Evolutionary conservation across 2,888 invertebrate species (phyloP).

Genomic region (Lasioglossum malachurum): DNA sequence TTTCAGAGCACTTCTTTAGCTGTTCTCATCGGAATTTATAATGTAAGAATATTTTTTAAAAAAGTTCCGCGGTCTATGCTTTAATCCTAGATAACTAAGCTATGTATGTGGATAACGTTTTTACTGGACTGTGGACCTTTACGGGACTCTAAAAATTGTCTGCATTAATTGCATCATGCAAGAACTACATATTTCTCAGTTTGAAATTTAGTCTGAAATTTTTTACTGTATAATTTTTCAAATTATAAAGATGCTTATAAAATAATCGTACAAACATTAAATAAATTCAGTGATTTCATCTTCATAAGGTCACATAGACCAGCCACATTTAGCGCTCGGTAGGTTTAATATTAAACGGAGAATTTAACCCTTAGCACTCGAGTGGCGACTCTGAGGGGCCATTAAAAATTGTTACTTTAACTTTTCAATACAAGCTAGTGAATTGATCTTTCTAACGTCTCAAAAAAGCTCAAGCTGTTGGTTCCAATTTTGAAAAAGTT

Average conservation of each 20-base stretch:
- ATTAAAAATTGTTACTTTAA: no score
- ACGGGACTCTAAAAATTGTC: neutral
- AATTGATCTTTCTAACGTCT: no score
- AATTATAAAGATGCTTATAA: no score
- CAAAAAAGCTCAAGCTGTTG: no score
- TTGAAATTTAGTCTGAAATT: neutral
- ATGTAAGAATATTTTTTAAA: neutral
- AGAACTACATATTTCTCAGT: neutral
- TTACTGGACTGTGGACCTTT: neutral
- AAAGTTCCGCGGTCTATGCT: neutral
- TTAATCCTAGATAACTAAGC: constrained; percentile 1
- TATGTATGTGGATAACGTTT: neutral
- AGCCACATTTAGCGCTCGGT: neutral
- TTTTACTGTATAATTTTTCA: neutral
- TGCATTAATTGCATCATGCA: neutral
- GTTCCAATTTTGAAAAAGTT: no score
- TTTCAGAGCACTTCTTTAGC: neutral
- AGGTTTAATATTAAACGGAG: neutral
- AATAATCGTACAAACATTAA: neutral
- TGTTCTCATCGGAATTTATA: neutral
- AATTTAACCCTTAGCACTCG: no score
- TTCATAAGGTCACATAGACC: neutral
- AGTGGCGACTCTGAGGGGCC: no score
- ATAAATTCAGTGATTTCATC: neutral
- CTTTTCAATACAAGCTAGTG: no score